Evolutionary conservation across 1,140 invertebrate genomes (phyloP), one percentile per base, ranked within the genome.

Genomic region (Apis dorsata): DNA sequence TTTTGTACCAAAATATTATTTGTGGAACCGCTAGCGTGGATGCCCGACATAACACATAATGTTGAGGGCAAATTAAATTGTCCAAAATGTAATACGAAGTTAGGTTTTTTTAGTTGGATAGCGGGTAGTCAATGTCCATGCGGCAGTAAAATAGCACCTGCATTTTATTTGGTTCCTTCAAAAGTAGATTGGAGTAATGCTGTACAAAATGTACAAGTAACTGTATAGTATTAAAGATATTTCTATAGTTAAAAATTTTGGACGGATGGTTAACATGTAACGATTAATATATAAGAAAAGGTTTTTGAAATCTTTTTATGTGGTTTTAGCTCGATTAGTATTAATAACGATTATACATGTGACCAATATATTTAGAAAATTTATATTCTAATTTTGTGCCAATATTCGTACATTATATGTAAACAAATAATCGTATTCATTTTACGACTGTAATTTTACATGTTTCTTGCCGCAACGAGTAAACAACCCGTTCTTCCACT

Each of bases 151-250:
- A 96, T 97, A 76, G 96, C 97, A 28, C 97, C 97, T 1, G 97
- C 97, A 13, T 98, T 98, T 94, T 98, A 98, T 93, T 93, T 98
- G 73, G 96, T 97, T 88, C 97, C 97, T 70, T 97, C 97, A 8
- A 98, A 97, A 93, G 96, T 98, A 66, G 97, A 98, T 91, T 96
- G 97, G 94, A 97, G 97, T 78, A 97, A 97, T 92, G 96, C 97
- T 75, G 97, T 98, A 60, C 97, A 98, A 91, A 98, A 98, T 92
- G 96, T 98, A 80, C 97, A 98, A 93, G 95, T 96, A 57, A 98
- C 97, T 24, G 95, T 98, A 87, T 98, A 95, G 65, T 88, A 86
- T 24, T 74, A 60, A 28, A 73, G n/a, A 73, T 80, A 85, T 68
- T 55, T 76, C 4, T 71, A 51, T 65, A 69, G 55, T 62, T 34